These are phyloP conservation scores for Toxotes jaculatrix DNA, from an alignment of 2,113 vertebrate species.

Conservation along the genomic window DNA sequence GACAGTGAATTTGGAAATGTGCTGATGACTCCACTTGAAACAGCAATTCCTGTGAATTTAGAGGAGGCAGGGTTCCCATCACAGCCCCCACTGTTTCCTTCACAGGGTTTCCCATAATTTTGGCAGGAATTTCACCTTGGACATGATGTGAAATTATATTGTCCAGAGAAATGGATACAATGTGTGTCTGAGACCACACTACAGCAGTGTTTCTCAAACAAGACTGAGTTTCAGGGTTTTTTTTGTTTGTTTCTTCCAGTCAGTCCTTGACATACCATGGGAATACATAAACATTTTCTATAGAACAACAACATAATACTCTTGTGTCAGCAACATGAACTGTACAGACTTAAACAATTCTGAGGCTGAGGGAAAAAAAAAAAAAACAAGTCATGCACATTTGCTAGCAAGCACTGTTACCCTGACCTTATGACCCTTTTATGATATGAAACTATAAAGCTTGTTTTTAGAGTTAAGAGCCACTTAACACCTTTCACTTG, in stretches of 20 bases:
- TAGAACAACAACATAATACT: constrained; percentile 14
- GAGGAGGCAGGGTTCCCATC: constrained; percentile 53
- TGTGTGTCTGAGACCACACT: constrained; percentile 19
- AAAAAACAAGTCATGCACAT: constrained; percentile 1
- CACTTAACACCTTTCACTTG: constrained; percentile 21
- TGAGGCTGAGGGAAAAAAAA: constrained; percentile 2
- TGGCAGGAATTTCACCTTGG: constrained; percentile 41
- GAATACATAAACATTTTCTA: constrained; percentile 43
- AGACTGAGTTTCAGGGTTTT: constrained; percentile 22
- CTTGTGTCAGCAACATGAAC: constrained; percentile 16
- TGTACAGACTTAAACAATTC: constrained; percentile 27
- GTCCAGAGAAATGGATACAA: constrained; percentile 41
- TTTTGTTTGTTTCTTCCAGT: constrained; percentile 13
- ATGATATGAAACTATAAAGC: constrained; percentile 1
- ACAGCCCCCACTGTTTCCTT: not conserved
- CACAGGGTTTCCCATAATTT: constrained; percentile 33
- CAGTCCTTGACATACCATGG: not conserved
- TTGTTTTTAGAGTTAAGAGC: constrained; percentile 9
- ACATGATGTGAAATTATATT: constrained; percentile 40
- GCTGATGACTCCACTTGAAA: constrained; percentile 79
- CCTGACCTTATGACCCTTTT: constrained; percentile 15
- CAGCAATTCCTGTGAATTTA: constrained; percentile 64
- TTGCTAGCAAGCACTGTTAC: constrained; percentile 9
- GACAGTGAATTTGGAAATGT: constrained; percentile 80
- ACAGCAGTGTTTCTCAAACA: constrained; percentile 35